Evolutionary conservation across 2,113 vertebrate genomes (phyloP), one percentile per base, ranked within the genome.

Genomic region (Engystomops pustulosus): DNA sequence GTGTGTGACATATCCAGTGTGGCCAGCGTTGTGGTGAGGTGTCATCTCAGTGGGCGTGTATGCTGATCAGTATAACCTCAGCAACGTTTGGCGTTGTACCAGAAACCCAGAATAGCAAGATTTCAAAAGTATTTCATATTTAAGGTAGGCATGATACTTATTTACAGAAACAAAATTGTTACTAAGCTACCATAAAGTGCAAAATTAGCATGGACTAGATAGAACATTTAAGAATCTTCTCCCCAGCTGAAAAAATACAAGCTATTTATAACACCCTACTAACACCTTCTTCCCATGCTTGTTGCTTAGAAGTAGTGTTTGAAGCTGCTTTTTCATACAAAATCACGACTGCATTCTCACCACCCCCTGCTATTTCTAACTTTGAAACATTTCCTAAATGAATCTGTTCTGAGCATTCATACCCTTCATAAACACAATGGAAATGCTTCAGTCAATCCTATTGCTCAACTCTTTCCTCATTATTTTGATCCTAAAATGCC

Each of bases 241-340:
- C n/a, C 53, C 20, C 53, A 58, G 11, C 8, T 23, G 9, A 23
- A 58, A 49, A 49, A 49, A 49, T 12, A 45, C 44, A 17, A 18
- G 20, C 17, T 53, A 58, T 58, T 23, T 58, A 58, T 25, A 58
- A 58, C 53, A 20, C 53, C 20, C 53, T n/a, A 58, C 53, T 58
- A 58, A 58, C 53, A 58, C 53, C 53, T 58, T 58, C 53, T 58
- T 11, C 53, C n/a, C 53, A 58, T 23, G 51, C 53, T 58, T 58
- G n/a, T n/a, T 9, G n/a, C 53, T 58, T 23, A 25, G n/a, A 10
- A 23, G 53, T 25, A 25, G n/a, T 23, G n/a, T 23, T 58, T 53
- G 6, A 53, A 58, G 53, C n/a, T 58, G 7, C n/a, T 58, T 58
- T 53, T 58, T 58, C 53, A 23, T 58, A 5, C 7, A 53, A 53